Conservation (phyloP, 2,797 vertebrate genomes). For the Rhodeus uyekii region DNA sequence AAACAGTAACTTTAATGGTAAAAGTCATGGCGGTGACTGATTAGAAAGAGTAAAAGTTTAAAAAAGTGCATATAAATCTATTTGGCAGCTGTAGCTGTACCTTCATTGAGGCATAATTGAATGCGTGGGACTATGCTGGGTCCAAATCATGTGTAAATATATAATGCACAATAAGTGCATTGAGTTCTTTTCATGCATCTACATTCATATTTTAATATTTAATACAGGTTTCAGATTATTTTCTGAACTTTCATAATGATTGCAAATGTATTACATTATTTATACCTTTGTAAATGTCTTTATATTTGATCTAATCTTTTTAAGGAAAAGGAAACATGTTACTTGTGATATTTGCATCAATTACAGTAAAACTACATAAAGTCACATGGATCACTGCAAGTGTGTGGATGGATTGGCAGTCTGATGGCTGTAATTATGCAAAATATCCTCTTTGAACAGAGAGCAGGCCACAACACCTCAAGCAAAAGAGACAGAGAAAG, state of each 20-base stretch:
- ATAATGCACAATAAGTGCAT: no score
- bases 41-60: neutral
- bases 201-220: neutral
- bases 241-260: no score
- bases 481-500: slow-evolving; percentile 31
- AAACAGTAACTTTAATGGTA: neutral
- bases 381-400: slow-evolving; percentile 11
- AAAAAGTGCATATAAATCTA: slow-evolving; percentile 23
- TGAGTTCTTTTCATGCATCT: no score
- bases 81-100: slow-evolving; percentile 19
- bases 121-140: no score
- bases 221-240: neutral
- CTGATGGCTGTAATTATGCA: slow-evolving; percentile 44
- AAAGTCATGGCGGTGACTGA: slow-evolving; percentile 7
- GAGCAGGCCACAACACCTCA: slow-evolving; percentile 31
- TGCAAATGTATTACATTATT: no score
- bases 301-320: neutral
- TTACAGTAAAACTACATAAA: slow-evolving; percentile 10
- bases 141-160: no score
- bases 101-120: slow-evolving; percentile 26
- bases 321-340: slow-evolving; percentile 5
- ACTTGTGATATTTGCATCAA: neutral
- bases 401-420: neutral
- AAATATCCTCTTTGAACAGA: slow-evolving; percentile 35
- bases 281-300: no score